These are phyloP conservation scores for Sterrhoptilus dennistouni DNA, from an alignment of 2,113 vertebrate genomes.

Conservation along the genomic window DNA sequence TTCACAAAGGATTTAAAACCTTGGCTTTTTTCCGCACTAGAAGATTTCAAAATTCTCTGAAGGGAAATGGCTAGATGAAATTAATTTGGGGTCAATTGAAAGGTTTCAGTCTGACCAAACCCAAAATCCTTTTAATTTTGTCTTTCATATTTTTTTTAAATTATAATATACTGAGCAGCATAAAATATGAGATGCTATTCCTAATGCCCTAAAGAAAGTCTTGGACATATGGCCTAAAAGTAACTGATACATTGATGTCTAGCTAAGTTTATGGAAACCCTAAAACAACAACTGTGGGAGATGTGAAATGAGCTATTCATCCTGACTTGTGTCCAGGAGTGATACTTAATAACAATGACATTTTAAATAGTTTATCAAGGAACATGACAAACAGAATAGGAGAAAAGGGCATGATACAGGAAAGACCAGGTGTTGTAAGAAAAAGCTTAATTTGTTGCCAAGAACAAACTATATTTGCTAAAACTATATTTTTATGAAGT, in stretches of 20 bases:
- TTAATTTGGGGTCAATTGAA: constrained; percentile 46
- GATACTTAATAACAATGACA: constrained; percentile 12
- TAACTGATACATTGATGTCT: constrained; percentile 55
- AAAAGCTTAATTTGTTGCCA: not conserved
- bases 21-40: constrained; percentile 32
- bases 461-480: not conserved
- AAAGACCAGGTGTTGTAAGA: not conserved
- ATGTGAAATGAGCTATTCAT: constrained; percentile 23
- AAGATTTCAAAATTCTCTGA: constrained; percentile 59
- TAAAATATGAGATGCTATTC: constrained; percentile 48
- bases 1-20: constrained; percentile 54
- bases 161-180: not conserved
- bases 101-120: constrained; percentile 28
- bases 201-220: constrained; percentile 25
- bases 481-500: not conserved
- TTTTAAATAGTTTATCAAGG: constrained; percentile 32
- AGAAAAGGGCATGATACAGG: not conserved
- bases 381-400: not conserved
- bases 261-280: constrained; percentile 54
- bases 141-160: constrained; percentile 13
- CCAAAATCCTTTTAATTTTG: constrained; percentile 53
- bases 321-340: not conserved
- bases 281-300: constrained; percentile 57
- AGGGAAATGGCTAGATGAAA: constrained; percentile 31
- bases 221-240: constrained; percentile 34